phyloP scores from a whole-genome alignment of 2,113 vertebrate species.

The Dolichallabes microphthalmus region DNA sequence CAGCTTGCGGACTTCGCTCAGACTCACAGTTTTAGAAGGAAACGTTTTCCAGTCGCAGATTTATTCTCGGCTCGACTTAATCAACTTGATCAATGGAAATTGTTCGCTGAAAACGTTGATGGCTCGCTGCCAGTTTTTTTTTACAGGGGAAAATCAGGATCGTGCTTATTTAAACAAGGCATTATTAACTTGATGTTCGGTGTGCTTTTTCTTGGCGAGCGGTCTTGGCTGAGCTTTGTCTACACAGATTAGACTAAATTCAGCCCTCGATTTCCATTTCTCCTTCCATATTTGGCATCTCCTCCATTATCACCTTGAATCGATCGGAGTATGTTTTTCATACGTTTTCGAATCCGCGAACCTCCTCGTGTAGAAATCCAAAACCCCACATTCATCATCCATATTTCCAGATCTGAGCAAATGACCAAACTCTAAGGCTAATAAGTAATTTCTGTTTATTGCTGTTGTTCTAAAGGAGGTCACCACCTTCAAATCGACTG shows the following conservation, averaged over 20 bases:
- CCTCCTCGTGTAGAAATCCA: constrained; percentile 18
- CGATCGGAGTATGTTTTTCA: constrained; percentile 39
- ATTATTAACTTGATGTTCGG: constrained; percentile 12
- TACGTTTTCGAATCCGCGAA: constrained; percentile 10
- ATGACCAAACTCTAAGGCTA: constrained; percentile 26
- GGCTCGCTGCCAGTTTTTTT: neutral
- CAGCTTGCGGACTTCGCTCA: neutral
- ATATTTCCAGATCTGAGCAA: constrained; percentile 26
- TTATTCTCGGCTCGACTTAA: neutral
- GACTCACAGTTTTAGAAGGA: neutral
- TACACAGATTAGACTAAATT: constrained; percentile 28
- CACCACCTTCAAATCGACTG: constrained; percentile 47
- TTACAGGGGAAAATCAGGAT: neutral
- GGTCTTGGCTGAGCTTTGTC: neutral
- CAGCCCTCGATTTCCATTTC: constrained; percentile 19
- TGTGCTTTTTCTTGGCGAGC: constrained; percentile 8
- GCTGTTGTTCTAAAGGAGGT: constrained; percentile 52
- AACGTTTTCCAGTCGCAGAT: neutral
- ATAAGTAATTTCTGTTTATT: constrained; percentile 43
- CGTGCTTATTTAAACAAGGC: neutral
- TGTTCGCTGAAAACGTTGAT: neutral
- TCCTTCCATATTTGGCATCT: constrained; percentile 32
- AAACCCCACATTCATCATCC: constrained; percentile 44
- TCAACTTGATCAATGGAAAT: constrained; percentile 21
- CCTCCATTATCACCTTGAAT: constrained; percentile 39